Percentiles rank a stretch among this genome's conserved stretches.
Evolutionary conservation across 2,888 invertebrate species (phyloP).

Genomic region (Callinectes sapidus): DNA sequence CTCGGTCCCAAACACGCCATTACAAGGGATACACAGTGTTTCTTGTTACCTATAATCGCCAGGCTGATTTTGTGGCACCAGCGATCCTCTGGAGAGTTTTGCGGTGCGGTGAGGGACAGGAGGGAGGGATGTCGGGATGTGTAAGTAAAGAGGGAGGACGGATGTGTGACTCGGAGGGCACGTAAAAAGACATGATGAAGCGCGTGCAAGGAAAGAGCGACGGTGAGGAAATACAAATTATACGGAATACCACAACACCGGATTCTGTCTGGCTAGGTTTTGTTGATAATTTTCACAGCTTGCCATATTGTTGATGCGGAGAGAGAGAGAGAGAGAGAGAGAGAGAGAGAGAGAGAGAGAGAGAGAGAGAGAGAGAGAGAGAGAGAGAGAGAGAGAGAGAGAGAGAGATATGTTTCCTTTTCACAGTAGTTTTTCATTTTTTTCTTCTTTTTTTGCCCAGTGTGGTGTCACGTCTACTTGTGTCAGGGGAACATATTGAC

Average conservation of each 20-base stretch:
- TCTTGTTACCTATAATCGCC: constrained; percentile 26
- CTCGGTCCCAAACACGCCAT: constrained; percentile 36
- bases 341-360: no score
- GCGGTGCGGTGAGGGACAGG: constrained; percentile 30
- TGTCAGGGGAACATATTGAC: neutral
- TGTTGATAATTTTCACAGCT: constrained; percentile 26
- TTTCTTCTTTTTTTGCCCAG: neutral
- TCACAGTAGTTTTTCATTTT: neutral
- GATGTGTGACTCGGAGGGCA: constrained; percentile 22
- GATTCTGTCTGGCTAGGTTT: neutral
- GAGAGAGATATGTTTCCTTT: neutral
- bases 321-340: neutral
- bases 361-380: no score
- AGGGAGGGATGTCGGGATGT: constrained; percentile 29
- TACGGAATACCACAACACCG: neutral
- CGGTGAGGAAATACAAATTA: constrained; percentile 29
- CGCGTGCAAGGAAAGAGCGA: constrained; percentile 13
- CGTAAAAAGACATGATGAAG: constrained; percentile 24
- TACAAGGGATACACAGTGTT: constrained; percentile 31
- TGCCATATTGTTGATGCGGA: neutral
- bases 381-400: no score
- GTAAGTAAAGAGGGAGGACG: constrained; percentile 24
- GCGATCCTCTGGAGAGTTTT: neutral
- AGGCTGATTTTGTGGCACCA: constrained; percentile 27
- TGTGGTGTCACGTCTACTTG: neutral